phyloP scores from a whole-genome alignment of 2,888 invertebrate genomes.

The Drosophila cyrtoloma region DNA sequence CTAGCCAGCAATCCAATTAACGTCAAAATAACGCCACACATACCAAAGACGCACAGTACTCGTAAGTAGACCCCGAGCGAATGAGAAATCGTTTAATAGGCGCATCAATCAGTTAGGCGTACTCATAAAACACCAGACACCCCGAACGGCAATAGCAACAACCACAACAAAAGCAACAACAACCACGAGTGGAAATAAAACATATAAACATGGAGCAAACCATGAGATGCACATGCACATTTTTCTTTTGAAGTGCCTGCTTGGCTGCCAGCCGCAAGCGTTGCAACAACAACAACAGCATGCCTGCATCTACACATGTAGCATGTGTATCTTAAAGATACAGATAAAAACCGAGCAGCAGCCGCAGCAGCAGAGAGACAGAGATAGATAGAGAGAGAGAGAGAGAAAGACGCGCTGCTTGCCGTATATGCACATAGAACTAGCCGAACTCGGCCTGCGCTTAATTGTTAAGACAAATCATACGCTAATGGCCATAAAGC shows the following conservation, averaged over 20 bases:
- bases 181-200: slow-evolving; percentile 66
- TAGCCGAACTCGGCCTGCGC: slow-evolving; percentile 40
- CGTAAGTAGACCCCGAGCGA: slow-evolving; percentile 49
- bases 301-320: slow-evolving; percentile 30
- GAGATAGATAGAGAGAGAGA: neutral
- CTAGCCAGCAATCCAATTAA: slow-evolving; percentile 67
- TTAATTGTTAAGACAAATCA: slow-evolving; percentile 82
- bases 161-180: slow-evolving; percentile 1
- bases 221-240: slow-evolving; percentile 62
- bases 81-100: slow-evolving; percentile 76
- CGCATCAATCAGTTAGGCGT: slow-evolving; percentile 75
- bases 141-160: slow-evolving; percentile 14
- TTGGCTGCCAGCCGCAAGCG: slow-evolving; percentile 56
- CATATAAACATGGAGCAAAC: slow-evolving; percentile 49
- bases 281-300: slow-evolving; percentile 28
- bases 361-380: neutral
- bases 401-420: neutral
- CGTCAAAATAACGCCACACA: slow-evolving; percentile 71
- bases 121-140: slow-evolving; percentile 72
- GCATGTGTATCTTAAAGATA: slow-evolving; percentile 58
- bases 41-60: slow-evolving; percentile 3
- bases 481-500: slow-evolving; percentile 80
- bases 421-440: slow-evolving; percentile 10
- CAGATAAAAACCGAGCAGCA: slow-evolving; percentile 47
- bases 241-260: slow-evolving; percentile 73